phyloP scores from a whole-genome alignment of 2,797 vertebrate species.

The Orientallactaga sibirica region DNA sequence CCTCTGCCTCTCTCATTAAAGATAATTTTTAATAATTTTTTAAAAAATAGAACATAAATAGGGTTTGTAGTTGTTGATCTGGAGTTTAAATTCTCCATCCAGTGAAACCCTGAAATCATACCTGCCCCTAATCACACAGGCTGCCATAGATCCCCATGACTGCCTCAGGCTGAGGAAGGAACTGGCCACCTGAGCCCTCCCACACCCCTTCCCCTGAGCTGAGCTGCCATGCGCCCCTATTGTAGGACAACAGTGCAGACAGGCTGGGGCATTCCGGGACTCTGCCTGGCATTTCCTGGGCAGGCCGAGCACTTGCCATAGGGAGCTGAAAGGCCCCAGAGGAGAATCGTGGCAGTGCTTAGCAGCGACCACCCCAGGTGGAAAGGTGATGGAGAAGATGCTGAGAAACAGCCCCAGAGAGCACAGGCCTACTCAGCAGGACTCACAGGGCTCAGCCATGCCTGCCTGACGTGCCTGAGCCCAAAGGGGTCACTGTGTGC shows the following conservation, averaged over 20 bases:
- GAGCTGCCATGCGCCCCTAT: too few species aligned
- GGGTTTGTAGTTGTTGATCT: too few species aligned
- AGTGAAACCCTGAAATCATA: neutral
- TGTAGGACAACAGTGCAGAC: neutral
- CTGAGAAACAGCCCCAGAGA: neutral
- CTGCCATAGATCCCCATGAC: neutral
- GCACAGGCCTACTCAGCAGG: too few species aligned
- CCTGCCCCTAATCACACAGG: neutral
- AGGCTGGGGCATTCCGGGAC: accelerated
- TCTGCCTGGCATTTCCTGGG: neutral
- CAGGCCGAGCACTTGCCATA: neutral
- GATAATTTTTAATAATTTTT: too few species aligned
- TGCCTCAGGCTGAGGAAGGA: neutral
- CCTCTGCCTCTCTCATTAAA: too few species aligned
- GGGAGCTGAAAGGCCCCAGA: neutral
- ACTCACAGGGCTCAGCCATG: neutral
- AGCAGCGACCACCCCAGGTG: accelerated
- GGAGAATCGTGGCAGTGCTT: neutral
- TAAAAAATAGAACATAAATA: accelerated
- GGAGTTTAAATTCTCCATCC: accelerated
- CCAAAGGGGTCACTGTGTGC: accelerated
- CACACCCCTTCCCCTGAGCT: too few species aligned
- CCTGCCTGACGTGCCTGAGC: neutral
- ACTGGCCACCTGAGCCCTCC: too few species aligned
- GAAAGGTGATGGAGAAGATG: accelerated